Conservation (phyloP, 2,797 vertebrate species). For the Enteromius afrohamiltoni region DNA sequence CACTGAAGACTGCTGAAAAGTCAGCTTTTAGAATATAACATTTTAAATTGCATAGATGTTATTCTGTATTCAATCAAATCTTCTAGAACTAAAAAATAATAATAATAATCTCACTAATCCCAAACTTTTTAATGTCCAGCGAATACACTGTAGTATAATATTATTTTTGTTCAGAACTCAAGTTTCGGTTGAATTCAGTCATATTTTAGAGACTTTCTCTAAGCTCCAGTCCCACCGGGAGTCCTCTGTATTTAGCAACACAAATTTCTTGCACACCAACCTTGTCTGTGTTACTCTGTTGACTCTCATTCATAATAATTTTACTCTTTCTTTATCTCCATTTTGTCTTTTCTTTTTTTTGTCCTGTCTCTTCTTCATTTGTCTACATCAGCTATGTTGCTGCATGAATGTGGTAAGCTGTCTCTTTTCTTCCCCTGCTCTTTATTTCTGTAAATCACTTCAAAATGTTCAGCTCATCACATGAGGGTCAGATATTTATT, state of each 20-base stretch:
- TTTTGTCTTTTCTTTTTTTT: constrained; percentile 29
- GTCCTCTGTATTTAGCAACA: not conserved
- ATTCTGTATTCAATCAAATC: not conserved
- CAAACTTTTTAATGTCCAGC: not conserved
- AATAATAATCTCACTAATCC: not conserved
- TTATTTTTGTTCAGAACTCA: not conserved
- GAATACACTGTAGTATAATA: not conserved
- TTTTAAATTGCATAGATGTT: not conserved
- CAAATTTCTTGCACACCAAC: not conserved
- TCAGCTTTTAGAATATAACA: not conserved
- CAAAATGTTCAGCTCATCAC: not conserved
- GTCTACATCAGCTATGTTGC: constrained; percentile 74
- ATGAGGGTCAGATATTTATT: not conserved
- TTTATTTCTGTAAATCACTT: not conserved
- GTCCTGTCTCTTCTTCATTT: constrained; percentile 44
- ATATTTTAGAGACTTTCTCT: not conserved
- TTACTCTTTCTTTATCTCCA: constrained; percentile 33
- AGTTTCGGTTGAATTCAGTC: not conserved
- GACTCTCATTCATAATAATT: constrained; percentile 35
- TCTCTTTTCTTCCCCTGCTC: constrained; percentile 4
- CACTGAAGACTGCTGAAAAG: not conserved
- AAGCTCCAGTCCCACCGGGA: not conserved
- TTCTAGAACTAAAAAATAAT: not conserved
- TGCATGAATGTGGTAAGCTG: constrained; percentile 79
- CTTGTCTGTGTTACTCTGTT: not conserved